Evolutionary conservation across 1,140 invertebrate genomes (phyloP), one percentile per base, ranked within the genome.

Genomic region (Papilio aristodemus): DNA sequence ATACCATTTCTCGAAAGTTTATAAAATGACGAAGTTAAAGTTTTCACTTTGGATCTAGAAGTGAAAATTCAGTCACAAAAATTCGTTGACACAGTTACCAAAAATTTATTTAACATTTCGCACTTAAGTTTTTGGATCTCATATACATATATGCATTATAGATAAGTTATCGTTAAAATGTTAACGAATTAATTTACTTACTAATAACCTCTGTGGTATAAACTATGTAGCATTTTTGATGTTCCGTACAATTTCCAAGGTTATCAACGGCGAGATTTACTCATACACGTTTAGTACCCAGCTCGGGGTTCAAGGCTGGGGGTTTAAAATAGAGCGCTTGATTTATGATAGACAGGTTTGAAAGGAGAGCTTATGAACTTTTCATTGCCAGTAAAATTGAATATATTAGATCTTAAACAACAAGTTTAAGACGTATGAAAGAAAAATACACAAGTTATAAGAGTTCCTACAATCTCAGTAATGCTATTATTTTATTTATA

Each of bases 311-410:
- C 58, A 60, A 60, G 58, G 58, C 38, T 60, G 14, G 27, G 27
- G 10, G 36, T 60, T 60, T 38, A 60, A 60, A 62, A 62, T 62
- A 62, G 36, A 39, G 36, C 59, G 9, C 36, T 32, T 62, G 59
- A 38, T 62, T 38, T 62, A 62, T 62, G 58, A 37, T 19, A 37
- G n/a, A 58, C 22, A 14, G n/a, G 59, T 62, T 39, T 11, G 36
- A 62, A 22, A 14, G 36, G 14, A 38, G 14, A 9, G 14, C 14
- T 39, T 11, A 10, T 38, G 36, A 39, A 2, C 43, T 17, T 38
- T 62, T 62, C 38, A 62, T 39, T 62, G 46, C 46, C 22, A 0
- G 2, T 54, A 54, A 25, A 25, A 4, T 32, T 54, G 10, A 9
- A 13, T 5, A 19, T 54, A 25, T 22, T 54, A 54, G 46, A 54